Evolutionary conservation across 92 coral and sea anemone genomes (phyloP), one percentile per base, ranked within the genome.

Genomic region (Actinostola sp.): DNA sequence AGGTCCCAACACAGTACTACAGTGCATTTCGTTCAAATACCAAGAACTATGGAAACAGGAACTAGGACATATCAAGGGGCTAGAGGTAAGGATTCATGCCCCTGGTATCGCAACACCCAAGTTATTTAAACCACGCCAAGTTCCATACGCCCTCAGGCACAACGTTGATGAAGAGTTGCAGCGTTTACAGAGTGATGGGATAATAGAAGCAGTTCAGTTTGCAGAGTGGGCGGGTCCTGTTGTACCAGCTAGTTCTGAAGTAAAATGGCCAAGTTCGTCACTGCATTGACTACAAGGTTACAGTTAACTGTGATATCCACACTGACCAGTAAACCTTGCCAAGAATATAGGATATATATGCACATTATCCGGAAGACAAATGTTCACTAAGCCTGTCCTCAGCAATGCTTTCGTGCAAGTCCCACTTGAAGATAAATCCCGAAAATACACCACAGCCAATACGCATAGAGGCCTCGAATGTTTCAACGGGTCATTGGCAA

Each of bases 221-320:
- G 30, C 78, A 0, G 84, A 84, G 21, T 70, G 89, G 84, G 80
- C 84, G 14, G 73, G 80, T 51, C 89, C 89, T 1, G 66, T 71
- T 24, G 83, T 63, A 5, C 83, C 78, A 19, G n/a, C n/a, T n/a
- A n/a, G 62, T 77, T 23, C 48, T 66, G 15, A 77, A 87, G 31
- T 26, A 62, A 27, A 60, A 82, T 61, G 51, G 58, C 1, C 34
- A 36, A 16, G 10, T 70, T 6, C 64, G 76, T 25, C 21, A 54
- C 6, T 70, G 76, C 16, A 33, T 49, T 2, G 51, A 63, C 19
- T 63, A 63, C 52, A 63, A 23, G 29, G 7, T 61, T 41, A 69
- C 75, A 13, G 14, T 45, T 60, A 32, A 62, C 50, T 20, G 50
- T 34, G 59, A 28, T 45, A 50, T 48, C 49, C 45, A 48, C 4